Percentiles rank a stretch among this genome's conserved stretches.
phyloP scores from a whole-genome alignment of 2,797 vertebrate species.

The Oryzias sinensis region DNA sequence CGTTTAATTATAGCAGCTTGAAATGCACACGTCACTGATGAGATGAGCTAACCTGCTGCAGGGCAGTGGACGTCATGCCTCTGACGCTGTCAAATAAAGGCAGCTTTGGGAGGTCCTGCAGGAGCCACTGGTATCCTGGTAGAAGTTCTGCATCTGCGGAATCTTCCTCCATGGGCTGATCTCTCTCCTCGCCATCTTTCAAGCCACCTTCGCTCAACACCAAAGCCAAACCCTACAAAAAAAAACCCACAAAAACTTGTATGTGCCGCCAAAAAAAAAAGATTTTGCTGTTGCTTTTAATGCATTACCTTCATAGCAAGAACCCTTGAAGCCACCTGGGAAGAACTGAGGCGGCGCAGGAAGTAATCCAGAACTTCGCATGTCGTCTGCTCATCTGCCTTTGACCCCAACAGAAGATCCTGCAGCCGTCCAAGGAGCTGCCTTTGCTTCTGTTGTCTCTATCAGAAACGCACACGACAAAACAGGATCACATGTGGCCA shows the following conservation, averaged over 20 bases:
- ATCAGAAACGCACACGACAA: constrained; percentile 8
- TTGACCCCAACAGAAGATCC: constrained; percentile 92
- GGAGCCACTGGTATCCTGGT: constrained; percentile 93
- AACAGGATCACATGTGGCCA: background rate
- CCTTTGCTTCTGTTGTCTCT: constrained; percentile 96
- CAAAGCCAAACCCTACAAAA: constrained; percentile 87
- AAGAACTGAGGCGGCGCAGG: constrained; percentile 92
- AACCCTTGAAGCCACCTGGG: constrained; percentile 93
- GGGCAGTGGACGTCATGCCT: constrained; percentile 87
- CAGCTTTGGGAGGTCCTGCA: constrained; percentile 90
- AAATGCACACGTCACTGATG: no score
- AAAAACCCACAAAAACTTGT: no score
- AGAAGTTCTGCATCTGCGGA: constrained; percentile 83
- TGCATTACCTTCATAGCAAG: constrained; percentile 92
- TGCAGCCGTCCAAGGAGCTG: constrained; percentile 94
- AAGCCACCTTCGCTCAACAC: constrained; percentile 90
- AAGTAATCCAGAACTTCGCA: constrained; percentile 99
- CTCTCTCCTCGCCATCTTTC: constrained; percentile 90
- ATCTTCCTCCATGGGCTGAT: constrained; percentile 92
- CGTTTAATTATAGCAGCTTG: background rate
- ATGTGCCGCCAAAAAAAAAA: background rate
- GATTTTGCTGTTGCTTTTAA: background rate
- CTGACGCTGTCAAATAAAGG: constrained; percentile 92
- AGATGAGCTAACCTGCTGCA: constrained; percentile 87
- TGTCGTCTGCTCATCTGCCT: constrained; percentile 95